These are phyloP conservation scores for Cochlearius cochlearius DNA, from an alignment of 2,113 vertebrate genomes.

Conservation along the genomic window DNA sequence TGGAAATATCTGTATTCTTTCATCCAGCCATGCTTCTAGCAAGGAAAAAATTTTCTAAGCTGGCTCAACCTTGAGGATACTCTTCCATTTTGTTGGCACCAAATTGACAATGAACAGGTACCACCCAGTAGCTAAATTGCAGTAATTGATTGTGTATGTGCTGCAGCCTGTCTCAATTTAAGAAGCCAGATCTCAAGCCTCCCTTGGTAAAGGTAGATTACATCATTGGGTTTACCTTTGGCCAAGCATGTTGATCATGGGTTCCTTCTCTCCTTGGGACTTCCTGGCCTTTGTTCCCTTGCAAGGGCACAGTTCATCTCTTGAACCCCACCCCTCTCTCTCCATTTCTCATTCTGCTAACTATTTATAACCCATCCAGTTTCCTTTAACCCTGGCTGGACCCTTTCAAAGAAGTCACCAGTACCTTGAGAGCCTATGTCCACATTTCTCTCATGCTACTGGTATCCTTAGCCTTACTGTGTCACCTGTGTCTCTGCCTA, in stretches of 20 bases:
- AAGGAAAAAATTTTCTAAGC: background rate
- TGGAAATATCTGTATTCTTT: background rate
- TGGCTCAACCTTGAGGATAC: background rate
- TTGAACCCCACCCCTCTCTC: background rate
- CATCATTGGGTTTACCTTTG: background rate
- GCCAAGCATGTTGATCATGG: background rate
- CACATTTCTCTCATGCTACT: background rate
- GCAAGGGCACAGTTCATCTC: background rate
- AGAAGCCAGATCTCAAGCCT: background rate
- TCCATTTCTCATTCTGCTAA: background rate
- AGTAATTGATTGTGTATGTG: background rate
- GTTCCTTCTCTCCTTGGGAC: background rate
- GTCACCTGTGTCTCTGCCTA: background rate
- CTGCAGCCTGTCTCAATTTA: background rate
- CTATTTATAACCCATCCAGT: background rate
- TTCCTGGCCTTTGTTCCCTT: background rate
- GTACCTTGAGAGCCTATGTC: background rate
- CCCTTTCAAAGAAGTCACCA: background rate
- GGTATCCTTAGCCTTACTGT: background rate
- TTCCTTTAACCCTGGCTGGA: background rate
- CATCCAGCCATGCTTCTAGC: background rate
- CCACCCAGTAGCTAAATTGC: background rate
- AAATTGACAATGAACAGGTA: background rate
- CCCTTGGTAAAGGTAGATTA: background rate
- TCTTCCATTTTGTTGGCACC: background rate